A percentile compares a stretch with the other conserved stretches of the same genome.
Conservation (phyloP, 2,797 vertebrate genomes). For the Hydrolagus colliei region DNA sequence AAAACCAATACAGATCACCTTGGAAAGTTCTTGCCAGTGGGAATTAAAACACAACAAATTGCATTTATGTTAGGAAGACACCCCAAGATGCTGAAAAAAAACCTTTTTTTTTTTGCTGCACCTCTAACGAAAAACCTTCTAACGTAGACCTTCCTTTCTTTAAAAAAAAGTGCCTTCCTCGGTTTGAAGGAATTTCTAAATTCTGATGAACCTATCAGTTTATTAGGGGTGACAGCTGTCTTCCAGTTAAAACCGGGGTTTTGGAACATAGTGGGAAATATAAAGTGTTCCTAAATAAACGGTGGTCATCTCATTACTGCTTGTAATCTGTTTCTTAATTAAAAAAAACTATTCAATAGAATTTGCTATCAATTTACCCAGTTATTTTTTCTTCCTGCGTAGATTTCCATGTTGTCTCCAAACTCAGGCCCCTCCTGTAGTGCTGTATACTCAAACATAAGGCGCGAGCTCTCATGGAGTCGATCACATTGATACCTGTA, state of each 20-base stretch:
- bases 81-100: too few relatives aligned
- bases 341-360: slow-evolving; percentile 32
- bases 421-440: slow-evolving; percentile 87
- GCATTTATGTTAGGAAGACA: too few relatives aligned
- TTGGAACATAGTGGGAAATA: slow-evolving; percentile 37
- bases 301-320: slow-evolving; percentile 24
- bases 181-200: background rate
- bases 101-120: background rate
- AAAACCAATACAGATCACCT: too few relatives aligned
- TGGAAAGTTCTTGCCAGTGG: too few relatives aligned
- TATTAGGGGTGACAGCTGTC: too few relatives aligned
- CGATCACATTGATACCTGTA: slow-evolving; percentile 90
- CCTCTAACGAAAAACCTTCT: background rate
- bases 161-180: background rate
- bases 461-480: slow-evolving; percentile 84
- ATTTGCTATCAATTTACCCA: slow-evolving; percentile 66
- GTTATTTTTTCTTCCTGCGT: slow-evolving; percentile 89
- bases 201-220: too few relatives aligned
- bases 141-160: background rate
- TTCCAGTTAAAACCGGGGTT: slow-evolving; percentile 36
- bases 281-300: background rate
- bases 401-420: slow-evolving; percentile 88
- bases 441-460: slow-evolving; percentile 95
- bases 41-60: too few relatives aligned
- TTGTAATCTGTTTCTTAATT: slow-evolving; percentile 15